Percentiles rank a stretch among this genome's conserved stretches.
Evolutionary conservation across 2,888 invertebrate genomes (phyloP).

Genomic region (Lithophane leautieri): DNA sequence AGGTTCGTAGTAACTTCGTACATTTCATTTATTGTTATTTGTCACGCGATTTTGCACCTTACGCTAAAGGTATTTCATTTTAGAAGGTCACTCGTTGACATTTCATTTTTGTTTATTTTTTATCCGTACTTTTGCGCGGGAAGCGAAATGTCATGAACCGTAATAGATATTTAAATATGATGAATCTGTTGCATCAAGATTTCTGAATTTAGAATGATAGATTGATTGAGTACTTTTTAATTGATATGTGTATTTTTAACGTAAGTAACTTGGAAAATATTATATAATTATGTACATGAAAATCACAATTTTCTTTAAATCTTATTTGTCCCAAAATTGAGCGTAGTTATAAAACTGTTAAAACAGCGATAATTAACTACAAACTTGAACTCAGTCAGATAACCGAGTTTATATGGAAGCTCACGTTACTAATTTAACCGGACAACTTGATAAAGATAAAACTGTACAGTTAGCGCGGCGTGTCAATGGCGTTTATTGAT

Average conservation of each 20-base stretch:
- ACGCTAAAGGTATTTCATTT: constrained; percentile 49
- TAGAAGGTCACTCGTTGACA: constrained; percentile 35
- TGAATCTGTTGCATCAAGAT: constrained; percentile 30
- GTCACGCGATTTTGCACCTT: constrained; percentile 72
- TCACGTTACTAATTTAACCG: constrained; percentile 2
- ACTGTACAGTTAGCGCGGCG: background rate
- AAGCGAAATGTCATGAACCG: constrained; percentile 46
- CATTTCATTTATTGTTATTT: constrained; percentile 62
- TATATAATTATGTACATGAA: background rate
- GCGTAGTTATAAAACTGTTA: background rate
- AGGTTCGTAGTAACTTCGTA: constrained; percentile 73
- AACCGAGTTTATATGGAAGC: constrained; percentile 12
- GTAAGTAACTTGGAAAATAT: background rate
- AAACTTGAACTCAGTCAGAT: background rate
- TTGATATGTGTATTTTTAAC: background rate
- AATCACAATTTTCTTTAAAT: background rate
- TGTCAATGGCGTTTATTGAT: constrained; percentile 39
- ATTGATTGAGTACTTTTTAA: constrained; percentile 5
- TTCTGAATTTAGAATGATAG: constrained; percentile 26
- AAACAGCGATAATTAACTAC: constrained; percentile 4
- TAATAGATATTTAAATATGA: constrained; percentile 41
- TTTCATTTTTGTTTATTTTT: constrained; percentile 42
- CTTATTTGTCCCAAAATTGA: background rate
- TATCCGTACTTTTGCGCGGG: constrained; percentile 36
- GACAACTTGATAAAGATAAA: constrained; percentile 26